phyloP scores from a whole-genome alignment of 2,113 vertebrate species.

The Sinosuthora webbiana region DNA sequence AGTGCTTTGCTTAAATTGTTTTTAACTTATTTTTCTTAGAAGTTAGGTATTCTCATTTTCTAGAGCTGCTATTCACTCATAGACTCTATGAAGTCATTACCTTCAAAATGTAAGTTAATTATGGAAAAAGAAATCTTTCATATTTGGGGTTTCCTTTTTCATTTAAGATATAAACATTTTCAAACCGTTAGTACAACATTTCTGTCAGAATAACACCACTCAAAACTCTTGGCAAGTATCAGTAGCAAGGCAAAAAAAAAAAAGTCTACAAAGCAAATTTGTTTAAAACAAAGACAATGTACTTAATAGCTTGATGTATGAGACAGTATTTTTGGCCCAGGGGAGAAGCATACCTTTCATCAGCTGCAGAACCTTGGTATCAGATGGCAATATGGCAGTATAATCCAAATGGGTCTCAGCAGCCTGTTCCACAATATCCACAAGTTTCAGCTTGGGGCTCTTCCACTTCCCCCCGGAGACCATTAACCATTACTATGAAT shows the following conservation, averaged over 20 bases:
- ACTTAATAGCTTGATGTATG: not conserved
- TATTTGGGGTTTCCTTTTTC: not conserved
- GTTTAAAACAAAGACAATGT: rapidly evolving
- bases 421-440: not conserved
- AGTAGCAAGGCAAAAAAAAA: not conserved
- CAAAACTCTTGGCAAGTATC: not conserved
- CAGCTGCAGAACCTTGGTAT: not conserved
- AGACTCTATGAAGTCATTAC: not conserved
- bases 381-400: rapidly evolving
- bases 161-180: not conserved
- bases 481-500: not conserved
- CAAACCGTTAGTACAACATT: not conserved
- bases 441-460: not conserved
- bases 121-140: not conserved
- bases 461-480: not conserved
- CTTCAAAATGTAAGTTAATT: not conserved
- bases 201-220: not conserved
- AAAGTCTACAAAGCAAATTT: not conserved
- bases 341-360: conserved; percentile 9
- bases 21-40: not conserved
- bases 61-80: not conserved
- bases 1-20: not conserved
- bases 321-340: not conserved
- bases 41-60: not conserved
- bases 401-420: conserved; percentile 28